Evolutionary conservation across 2,113 vertebrate genomes (phyloP).

Genomic region (Gymnobelideus leadbeateri): DNA sequence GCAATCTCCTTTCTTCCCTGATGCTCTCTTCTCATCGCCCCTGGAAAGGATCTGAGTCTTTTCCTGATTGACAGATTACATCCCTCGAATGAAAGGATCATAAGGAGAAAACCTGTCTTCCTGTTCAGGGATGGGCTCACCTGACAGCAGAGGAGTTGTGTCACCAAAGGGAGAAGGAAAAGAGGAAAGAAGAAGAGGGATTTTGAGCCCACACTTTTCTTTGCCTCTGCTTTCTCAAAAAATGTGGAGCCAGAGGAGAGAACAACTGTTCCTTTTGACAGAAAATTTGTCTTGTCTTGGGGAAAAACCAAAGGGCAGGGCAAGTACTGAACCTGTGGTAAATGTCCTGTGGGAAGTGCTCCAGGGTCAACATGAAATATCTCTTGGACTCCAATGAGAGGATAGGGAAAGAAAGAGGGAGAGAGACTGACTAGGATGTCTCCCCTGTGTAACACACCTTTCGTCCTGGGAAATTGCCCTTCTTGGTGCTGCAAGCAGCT

Average conservation of each 20-base stretch:
- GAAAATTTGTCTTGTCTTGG: neutral
- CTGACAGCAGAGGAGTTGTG: neutral
- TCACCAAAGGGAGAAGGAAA: neutral
- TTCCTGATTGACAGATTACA: neutral
- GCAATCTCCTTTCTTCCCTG: neutral
- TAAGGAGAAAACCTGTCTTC: neutral
- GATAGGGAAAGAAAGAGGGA: neutral
- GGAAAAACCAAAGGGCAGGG: neutral
- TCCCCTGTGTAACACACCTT: neutral
- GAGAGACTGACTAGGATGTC: neutral
- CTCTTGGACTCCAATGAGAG: neutral
- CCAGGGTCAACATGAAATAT: too few species aligned
- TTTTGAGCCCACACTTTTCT: neutral
- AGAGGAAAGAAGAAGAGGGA: neutral
- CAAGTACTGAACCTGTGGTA: neutral
- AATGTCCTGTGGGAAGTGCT: rapidly evolving
- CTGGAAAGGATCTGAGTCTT: neutral
- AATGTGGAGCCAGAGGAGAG: neutral
- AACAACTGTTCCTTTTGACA: neutral
- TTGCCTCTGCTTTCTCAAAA: neutral
- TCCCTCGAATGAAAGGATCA: neutral
- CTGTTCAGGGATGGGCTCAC: neutral
- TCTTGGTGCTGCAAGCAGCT: neutral
- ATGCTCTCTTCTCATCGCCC: neutral
- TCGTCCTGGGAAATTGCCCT: neutral